These are phyloP conservation scores for Aphidius gifuensis DNA, from an alignment of 1,140 invertebrate genomes.

Conservation along the genomic window DNA sequence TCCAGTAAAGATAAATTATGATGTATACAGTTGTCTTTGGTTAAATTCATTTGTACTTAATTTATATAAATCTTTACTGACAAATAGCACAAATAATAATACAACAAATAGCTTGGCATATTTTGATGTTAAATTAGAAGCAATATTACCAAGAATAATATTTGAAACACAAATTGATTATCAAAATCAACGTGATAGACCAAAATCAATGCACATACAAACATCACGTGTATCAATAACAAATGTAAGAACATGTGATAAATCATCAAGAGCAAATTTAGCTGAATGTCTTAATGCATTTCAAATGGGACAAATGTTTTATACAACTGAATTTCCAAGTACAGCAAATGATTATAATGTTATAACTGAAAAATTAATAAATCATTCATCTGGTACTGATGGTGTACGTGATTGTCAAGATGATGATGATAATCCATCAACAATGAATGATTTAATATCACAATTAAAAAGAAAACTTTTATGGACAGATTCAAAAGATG, in stretches of 20 bases:
- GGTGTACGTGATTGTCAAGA: constrained; percentile 50
- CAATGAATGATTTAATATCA: constrained; percentile 51
- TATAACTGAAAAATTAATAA: constrained; percentile 72
- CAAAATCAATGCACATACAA: constrained; percentile 77
- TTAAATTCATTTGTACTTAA: constrained; percentile 90
- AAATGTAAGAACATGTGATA: constrained; percentile 71
- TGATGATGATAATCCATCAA: constrained; percentile 47
- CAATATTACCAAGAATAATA: constrained; percentile 84
- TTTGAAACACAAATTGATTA: constrained; percentile 69
- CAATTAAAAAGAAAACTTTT: constrained; percentile 65
- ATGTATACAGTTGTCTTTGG: constrained; percentile 85
- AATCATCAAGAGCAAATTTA: constrained; percentile 68
- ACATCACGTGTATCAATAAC: constrained; percentile 75
- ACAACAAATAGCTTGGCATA: constrained; percentile 61
- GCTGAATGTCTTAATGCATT: constrained; percentile 71
- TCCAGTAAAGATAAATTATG: constrained; percentile 82
- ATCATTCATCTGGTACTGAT: constrained; percentile 62
- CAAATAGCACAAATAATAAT: constrained; percentile 43
- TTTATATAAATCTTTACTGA: constrained; percentile 71
- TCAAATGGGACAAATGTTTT: constrained; percentile 72
- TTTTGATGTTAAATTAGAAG: constrained; percentile 84
- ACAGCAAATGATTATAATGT: constrained; percentile 63
- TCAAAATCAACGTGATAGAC: constrained; percentile 74
- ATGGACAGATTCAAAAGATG: constrained; percentile 78
- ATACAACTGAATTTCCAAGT: constrained; percentile 70